Percentiles rank a stretch among this genome's conserved stretches.
Evolutionary conservation across 2,113 vertebrate species (phyloP).

Genomic region (Proteles cristata): DNA sequence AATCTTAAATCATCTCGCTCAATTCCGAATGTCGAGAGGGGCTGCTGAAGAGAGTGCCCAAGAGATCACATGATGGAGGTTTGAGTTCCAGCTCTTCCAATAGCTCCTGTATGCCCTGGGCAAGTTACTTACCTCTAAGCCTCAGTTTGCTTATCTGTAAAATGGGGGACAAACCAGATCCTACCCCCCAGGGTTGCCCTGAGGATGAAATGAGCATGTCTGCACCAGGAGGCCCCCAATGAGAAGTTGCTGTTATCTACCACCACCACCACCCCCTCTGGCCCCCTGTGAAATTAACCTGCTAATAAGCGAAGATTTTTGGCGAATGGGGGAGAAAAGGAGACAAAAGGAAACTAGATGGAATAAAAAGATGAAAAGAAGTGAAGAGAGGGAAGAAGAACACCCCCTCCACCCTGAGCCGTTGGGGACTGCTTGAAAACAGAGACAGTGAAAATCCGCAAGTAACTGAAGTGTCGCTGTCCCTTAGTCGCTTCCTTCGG

Average conservation of each 20-base stretch:
- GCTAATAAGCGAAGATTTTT: neutral
- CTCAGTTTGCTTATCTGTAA: neutral
- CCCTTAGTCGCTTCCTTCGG: neutral
- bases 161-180: neutral
- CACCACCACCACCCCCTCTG: too few species aligned
- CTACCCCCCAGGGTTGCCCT: neutral
- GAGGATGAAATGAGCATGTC: neutral
- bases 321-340: neutral
- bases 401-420: neutral
- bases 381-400: neutral
- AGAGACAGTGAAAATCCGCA: neutral
- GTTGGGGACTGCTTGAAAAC: neutral
- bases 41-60: neutral
- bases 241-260: neutral
- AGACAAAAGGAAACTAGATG: neutral
- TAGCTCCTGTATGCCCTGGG: neutral
- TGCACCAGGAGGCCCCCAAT: neutral
- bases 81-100: neutral
- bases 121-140: neutral
- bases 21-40: neutral
- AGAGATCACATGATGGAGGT: neutral
- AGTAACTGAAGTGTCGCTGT: neutral
- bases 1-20: neutral
- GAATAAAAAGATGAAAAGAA: neutral
- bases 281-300: neutral